These are phyloP conservation scores for Oscheius sp. DNA, from an alignment of 1,140 invertebrate species.

Conservation along the genomic window DNA sequence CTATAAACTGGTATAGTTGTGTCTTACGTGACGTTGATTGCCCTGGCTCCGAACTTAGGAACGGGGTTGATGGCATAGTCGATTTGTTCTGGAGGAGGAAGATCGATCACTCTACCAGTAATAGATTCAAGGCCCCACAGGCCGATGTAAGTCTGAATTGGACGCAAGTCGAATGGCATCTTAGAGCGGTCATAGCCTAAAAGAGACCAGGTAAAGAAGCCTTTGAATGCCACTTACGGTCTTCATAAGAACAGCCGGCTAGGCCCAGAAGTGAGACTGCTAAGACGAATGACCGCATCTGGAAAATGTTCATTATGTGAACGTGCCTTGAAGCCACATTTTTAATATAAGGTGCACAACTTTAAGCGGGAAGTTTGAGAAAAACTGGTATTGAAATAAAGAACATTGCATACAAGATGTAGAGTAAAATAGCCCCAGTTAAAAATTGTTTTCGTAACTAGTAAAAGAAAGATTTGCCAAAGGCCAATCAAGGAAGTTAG, in stretches of 20 bases:
- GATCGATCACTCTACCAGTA: conserved; percentile 42
- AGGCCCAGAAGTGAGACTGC: background rate
- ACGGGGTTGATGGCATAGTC: conserved; percentile 61
- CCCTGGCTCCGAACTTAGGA: conserved; percentile 58
- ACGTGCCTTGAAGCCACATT: no score
- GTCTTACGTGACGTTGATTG: conserved; percentile 58
- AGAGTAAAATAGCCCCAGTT: no score
- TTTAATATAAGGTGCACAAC: no score
- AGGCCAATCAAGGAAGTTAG: no score
- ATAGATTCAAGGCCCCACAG: conserved; percentile 43
- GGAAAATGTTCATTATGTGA: no score
- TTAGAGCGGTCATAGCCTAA: conserved; percentile 51
- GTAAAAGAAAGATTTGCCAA: no score
- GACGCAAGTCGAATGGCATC: conserved; percentile 56
- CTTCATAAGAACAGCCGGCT: background rate
- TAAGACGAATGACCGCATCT: no score
- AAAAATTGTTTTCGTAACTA: no score
- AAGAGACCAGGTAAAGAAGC: no score
- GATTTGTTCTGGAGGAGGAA: conserved; percentile 58
- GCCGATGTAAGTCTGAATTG: conserved; percentile 58
- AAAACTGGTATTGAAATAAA: no score
- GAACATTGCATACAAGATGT: no score
- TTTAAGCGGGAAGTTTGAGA: no score
- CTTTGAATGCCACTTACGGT: background rate
- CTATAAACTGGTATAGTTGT: background rate